phyloP scores from a whole-genome alignment of 2,113 vertebrate genomes.

The Jaculus jaculus region DNA sequence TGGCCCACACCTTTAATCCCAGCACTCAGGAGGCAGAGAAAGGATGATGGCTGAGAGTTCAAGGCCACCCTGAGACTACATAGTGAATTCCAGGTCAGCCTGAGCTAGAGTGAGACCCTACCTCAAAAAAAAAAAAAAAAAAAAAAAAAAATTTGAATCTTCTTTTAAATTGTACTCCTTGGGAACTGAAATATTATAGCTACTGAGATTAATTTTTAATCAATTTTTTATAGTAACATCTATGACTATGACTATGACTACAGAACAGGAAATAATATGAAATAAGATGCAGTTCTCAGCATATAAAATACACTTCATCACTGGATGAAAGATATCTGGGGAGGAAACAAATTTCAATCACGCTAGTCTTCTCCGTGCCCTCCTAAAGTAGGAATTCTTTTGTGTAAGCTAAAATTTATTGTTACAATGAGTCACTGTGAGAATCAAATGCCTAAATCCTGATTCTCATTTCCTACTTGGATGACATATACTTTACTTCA shows the following conservation, averaged over 20 bases:
- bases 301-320: background rate
- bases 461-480: slow-evolving; percentile 73
- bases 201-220: slow-evolving; percentile 18
- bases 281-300: slow-evolving; percentile 6
- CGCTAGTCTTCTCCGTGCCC: background rate
- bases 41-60: too few relatives aligned
- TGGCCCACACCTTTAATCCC: too few relatives aligned
- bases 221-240: background rate
- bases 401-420: background rate
- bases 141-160: background rate
- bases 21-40: too few relatives aligned
- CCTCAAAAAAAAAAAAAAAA: too few relatives aligned
- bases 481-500: slow-evolving; percentile 7
- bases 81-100: too few relatives aligned
- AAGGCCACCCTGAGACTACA: too few relatives aligned
- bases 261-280: background rate
- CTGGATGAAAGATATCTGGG: background rate
- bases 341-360: slow-evolving; percentile 7
- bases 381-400: slow-evolving; percentile 10
- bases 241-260: background rate
- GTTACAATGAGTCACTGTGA: slow-evolving; percentile 67
- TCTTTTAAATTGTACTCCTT: background rate
- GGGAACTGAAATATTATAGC: background rate
- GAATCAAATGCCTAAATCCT: slow-evolving; percentile 56
- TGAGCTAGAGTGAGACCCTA: too few relatives aligned